Percentiles rank a stretch among this genome's conserved stretches.
phyloP scores from a whole-genome alignment of 2,888 invertebrate species.

The Calameuta pallipes region DNA sequence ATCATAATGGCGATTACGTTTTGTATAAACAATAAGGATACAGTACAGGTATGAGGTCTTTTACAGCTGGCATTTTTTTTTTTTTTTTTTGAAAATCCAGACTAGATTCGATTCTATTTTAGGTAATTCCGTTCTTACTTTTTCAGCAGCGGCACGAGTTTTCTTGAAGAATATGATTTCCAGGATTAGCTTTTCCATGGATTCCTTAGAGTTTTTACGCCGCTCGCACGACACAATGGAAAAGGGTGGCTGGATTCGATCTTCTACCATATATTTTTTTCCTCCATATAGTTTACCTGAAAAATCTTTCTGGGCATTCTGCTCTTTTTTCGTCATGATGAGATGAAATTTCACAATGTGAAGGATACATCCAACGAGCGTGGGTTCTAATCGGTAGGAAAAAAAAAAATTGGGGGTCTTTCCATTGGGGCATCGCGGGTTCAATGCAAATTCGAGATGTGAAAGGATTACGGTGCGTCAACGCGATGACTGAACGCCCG shows the following conservation, averaged over 20 bases:
- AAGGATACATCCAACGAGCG: neutral
- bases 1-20: conserved; percentile 57
- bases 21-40: conserved; percentile 38
- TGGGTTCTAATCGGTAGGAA: neutral
- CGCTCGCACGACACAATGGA: neutral
- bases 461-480: conserved; percentile 63
- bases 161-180: neutral
- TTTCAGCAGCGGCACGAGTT: neutral
- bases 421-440: conserved; percentile 19
- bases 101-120: neutral
- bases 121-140: neutral
- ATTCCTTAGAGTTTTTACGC: neutral
- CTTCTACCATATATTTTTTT: neutral
- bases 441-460: conserved; percentile 40
- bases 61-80: neutral
- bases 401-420: neutral
- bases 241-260: neutral
- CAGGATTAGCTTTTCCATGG: neutral
- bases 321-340: neutral
- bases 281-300: neutral
- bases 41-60: neutral
- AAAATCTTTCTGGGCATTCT: neutral
- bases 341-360: neutral
- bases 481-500: conserved; percentile 64
- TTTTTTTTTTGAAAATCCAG: neutral